Evolutionary conservation across 2,888 invertebrate species (phyloP).

Genomic region (Folsomia candida): DNA sequence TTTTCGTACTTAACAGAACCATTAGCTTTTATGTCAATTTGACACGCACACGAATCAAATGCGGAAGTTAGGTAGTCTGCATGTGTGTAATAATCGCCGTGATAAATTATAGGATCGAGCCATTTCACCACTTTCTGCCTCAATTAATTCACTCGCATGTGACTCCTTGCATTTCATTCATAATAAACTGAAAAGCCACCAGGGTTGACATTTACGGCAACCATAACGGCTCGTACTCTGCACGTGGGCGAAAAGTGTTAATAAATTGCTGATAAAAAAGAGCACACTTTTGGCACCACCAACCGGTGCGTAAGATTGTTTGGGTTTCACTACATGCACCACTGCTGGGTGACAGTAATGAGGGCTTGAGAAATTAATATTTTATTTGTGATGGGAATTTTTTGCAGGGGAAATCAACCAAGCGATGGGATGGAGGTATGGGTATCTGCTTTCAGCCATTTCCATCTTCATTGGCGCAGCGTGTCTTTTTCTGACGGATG

Average conservation of each 20-base stretch:
- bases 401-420: conserved; percentile 73
- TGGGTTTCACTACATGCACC: no score
- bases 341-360: neutral
- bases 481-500: conserved; percentile 75
- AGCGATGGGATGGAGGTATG: conserved; percentile 69
- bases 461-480: conserved; percentile 73
- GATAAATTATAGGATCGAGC: neutral
- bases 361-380: neutral
- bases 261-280: no score
- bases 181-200: no score
- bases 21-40: neutral
- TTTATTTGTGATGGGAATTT: neutral
- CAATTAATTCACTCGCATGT: no score
- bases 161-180: no score
- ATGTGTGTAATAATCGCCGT: neutral
- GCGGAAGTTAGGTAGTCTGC: neutral
- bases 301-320: no score
- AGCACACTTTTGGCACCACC: no score
- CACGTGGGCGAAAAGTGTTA: no score
- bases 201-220: no score
- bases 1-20: no score
- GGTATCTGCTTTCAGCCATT: conserved; percentile 79
- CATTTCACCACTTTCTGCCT: neutral
- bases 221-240: no score
- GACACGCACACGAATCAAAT: neutral